Evolutionary conservation across 2,113 vertebrate species (phyloP).

Genomic region (Castor canadensis): DNA sequence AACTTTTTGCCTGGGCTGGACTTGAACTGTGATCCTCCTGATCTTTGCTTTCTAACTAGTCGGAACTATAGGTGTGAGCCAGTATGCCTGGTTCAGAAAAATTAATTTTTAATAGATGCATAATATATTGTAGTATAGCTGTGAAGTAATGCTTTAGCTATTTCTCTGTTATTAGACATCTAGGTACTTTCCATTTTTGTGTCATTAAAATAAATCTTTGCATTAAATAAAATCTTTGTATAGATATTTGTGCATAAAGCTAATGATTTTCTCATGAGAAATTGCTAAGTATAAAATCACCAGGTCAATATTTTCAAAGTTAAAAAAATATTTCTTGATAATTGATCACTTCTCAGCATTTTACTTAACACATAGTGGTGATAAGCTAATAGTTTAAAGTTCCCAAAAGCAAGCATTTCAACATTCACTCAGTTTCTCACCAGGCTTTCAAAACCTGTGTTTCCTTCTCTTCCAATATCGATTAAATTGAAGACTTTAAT

Average conservation of each 20-base stretch:
- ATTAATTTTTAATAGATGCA: not conserved
- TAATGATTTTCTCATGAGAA: not conserved
- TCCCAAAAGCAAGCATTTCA: not conserved
- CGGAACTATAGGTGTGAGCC: no score
- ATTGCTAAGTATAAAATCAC: not conserved
- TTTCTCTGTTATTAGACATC: not conserved
- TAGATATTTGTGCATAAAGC: not conserved
- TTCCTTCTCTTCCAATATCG: conserved; percentile 24
- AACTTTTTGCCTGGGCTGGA: no score
- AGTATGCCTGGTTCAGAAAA: no score
- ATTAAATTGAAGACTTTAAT: conserved; percentile 50
- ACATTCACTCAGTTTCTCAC: not conserved
- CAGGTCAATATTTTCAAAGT: not conserved
- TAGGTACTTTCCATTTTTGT: not conserved
- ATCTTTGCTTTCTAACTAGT: no score
- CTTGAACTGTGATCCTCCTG: no score
- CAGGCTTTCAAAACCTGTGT: conserved; percentile 42
- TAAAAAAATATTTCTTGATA: not conserved
- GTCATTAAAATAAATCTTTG: not conserved
- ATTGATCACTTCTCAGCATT: not conserved
- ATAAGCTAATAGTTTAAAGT: not conserved
- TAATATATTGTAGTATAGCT: not conserved
- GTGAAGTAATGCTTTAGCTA: not conserved
- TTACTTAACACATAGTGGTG: not conserved
- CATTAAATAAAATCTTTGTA: no score